Evolutionary conservation across 2,797 vertebrate species (phyloP).

Genomic region (Coregonus sp.): DNA sequence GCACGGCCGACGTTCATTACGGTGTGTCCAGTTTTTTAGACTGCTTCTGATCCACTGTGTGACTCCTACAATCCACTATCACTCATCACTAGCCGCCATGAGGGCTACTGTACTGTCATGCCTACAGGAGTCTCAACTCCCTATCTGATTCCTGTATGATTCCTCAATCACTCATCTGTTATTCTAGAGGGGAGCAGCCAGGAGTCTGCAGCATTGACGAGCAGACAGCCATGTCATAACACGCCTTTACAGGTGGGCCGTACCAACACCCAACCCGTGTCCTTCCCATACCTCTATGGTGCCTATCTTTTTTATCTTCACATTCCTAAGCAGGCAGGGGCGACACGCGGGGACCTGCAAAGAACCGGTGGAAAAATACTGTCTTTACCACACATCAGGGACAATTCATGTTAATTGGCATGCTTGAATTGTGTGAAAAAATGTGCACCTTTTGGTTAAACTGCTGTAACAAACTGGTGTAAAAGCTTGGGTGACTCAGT

Average conservation of each 20-base stretch:
- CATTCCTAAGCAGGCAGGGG: constrained; percentile 55
- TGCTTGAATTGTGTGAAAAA: not conserved
- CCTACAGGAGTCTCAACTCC: not conserved
- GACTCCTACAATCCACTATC: not conserved
- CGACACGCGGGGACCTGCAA: not conserved
- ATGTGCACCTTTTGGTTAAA: not conserved
- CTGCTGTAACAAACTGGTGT: not conserved
- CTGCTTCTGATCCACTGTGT: not conserved
- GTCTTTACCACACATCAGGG: not conserved
- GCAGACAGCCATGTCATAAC: constrained; percentile 38
- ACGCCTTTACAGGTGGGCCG: constrained; percentile 21
- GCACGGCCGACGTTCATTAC: not conserved
- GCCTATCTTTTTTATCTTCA: not conserved
- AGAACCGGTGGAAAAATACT: constrained; percentile 23
- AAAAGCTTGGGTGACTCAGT: not conserved
- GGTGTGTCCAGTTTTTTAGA: not conserved
- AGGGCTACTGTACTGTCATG: not conserved
- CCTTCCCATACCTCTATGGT: not conserved
- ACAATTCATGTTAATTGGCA: not conserved
- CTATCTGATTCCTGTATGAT: constrained; percentile 4
- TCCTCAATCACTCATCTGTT: not conserved
- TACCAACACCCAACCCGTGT: not conserved
- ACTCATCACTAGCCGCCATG: not conserved
- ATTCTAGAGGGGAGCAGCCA: not conserved
- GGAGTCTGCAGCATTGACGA: not conserved